phyloP scores from a whole-genome alignment of 2,113 vertebrate genomes.

The Anguilla japonica region DNA sequence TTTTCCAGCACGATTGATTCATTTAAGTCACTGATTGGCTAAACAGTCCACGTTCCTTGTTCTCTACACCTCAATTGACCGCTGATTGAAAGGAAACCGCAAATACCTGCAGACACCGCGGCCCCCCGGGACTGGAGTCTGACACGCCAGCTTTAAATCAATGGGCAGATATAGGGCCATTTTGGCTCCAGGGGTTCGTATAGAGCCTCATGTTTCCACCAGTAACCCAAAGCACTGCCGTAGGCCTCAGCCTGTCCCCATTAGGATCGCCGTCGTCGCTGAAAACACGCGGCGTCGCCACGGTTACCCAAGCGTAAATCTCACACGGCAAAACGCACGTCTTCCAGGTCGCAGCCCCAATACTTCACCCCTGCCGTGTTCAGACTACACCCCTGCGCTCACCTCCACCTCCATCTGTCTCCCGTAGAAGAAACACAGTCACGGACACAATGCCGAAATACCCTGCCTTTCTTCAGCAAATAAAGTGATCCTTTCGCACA shows the following conservation, averaged over 20 bases:
- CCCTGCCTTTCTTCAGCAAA: conserved; percentile 51
- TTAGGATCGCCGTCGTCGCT: neutral
- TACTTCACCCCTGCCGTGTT: neutral
- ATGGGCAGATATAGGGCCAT: too few species aligned
- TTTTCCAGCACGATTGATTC: too few species aligned
- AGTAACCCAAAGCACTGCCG: neutral
- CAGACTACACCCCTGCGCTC: neutral
- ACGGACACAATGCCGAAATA: conserved; percentile 62
- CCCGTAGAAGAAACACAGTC: conserved; percentile 22
- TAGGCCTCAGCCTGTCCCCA: neutral
- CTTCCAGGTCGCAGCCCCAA: neutral
- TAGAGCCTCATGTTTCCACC: neutral
- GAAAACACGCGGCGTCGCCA: neutral
- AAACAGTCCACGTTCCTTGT: too few species aligned
- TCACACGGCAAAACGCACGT: conserved; percentile 5
- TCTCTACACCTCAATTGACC: too few species aligned
- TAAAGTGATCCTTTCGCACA: neutral
- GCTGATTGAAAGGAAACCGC: too few species aligned
- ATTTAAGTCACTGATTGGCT: too few species aligned
- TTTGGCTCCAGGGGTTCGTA: too few species aligned
- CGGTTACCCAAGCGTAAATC: conserved; percentile 6
- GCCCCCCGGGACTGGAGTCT: too few species aligned
- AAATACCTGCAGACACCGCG: too few species aligned
- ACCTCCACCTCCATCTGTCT: conserved; percentile 24
- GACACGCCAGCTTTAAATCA: too few species aligned